Conservation (phyloP, 2,888 invertebrate genomes). For the Leucozona laternaria region DNA sequence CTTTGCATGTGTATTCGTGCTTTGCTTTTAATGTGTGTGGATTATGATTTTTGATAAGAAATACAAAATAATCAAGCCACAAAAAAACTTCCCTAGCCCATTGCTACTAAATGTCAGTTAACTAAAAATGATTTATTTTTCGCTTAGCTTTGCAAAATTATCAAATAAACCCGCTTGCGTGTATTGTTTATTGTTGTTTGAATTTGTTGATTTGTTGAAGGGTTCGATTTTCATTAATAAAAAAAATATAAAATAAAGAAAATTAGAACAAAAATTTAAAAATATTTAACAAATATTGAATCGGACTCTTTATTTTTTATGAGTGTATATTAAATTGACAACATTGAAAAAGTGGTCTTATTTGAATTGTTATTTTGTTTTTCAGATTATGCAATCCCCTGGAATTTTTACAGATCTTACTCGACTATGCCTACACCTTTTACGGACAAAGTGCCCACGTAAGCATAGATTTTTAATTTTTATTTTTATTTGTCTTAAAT, state of each 20-base stretch:
- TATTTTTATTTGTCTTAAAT: too few relatives aligned
- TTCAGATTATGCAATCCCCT: constrained; percentile 83
- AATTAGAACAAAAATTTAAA: neutral
- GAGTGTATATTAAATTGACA: neutral
- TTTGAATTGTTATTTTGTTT: constrained; percentile 59
- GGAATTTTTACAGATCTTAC: constrained; percentile 82
- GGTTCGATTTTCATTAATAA: constrained; percentile 49
- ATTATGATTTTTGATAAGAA: constrained; percentile 21
- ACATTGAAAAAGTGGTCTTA: neutral
- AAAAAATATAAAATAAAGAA: neutral
- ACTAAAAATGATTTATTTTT: constrained; percentile 37
- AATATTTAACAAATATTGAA: neutral
- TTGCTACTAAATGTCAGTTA: constrained; percentile 50
- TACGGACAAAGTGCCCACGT: constrained; percentile 82
- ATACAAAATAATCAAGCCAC: neutral
- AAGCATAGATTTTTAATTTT: constrained; percentile 6
- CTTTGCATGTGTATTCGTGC: constrained; percentile 62
- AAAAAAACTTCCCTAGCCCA: constrained; percentile 1
- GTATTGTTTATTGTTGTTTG: constrained; percentile 57
- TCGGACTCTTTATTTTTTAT: constrained; percentile 27
- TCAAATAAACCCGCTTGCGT: constrained; percentile 62
- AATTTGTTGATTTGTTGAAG: constrained; percentile 9
- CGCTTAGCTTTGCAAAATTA: constrained; percentile 59
- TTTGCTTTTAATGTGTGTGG: constrained; percentile 36
- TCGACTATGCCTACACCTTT: constrained; percentile 82